Evolutionary conservation across 2,797 vertebrate genomes (phyloP), one percentile per base, ranked within the genome.

Genomic region (Bovichtus diacanthus): DNA sequence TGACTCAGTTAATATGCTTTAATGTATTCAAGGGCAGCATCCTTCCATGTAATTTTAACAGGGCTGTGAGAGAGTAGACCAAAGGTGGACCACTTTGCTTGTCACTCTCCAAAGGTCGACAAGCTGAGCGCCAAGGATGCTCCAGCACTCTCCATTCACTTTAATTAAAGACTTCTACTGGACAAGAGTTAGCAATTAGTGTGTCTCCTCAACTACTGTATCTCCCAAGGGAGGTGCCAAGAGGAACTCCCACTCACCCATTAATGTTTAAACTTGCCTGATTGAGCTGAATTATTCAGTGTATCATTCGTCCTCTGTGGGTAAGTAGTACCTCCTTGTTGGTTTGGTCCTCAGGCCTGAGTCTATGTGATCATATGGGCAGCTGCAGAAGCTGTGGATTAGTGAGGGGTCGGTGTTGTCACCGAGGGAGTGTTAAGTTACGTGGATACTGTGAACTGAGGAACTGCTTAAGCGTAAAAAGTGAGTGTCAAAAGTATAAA

Each of bases 181-280:
- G 87, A 93, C 90, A 91, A 89, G 84, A 91, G 87, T 90, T 84
- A 65, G 88, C 92, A 94, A 93, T 94, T 94, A 94, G 81, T 90
- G 80, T 66, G 76, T 85, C 81, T 77, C 71, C 81, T 90, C 80
- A 83, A 85, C 84, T 74, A 70, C 79, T 85, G 80, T 74, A 70
- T 61, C 83, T 88, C 90, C 88, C 87, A 49, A 68, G 80, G 87
- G 92, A 91, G 74, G 85, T 60, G 71, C 87, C 71, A 44, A 76
- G 84, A 87, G 87, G 80, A 85, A 90, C 90, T 89, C 90, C 91
- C 72, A 88, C 88, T 85, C 78, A 63, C 78, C 82, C 72, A 90
- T 92, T 83, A 92, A 93, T 93, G 87, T 92, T 93, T 94, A 88
- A 92, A 89, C 84, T 77, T 72, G 78, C 81, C 67, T 83, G 85